Conservation (phyloP, 2,888 invertebrate species). For the Tetragnatha montana region DNA sequence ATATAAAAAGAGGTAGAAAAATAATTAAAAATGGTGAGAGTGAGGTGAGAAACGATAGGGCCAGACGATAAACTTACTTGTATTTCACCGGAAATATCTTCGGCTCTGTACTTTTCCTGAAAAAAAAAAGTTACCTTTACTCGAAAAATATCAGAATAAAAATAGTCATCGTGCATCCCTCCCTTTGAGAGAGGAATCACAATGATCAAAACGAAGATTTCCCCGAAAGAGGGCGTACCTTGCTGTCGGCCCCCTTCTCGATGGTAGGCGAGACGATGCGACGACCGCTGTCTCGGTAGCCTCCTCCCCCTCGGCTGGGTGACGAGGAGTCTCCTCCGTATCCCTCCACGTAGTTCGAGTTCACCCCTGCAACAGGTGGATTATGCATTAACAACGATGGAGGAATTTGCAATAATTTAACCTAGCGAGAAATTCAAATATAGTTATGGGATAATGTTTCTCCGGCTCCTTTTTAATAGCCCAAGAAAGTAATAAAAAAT, state of each 20-base stretch:
- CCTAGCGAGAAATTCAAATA: no score
- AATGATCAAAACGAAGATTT: neutral
- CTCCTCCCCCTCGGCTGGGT: slow-evolving; percentile 32
- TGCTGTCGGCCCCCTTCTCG: slow-evolving; percentile 54
- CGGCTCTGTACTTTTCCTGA: slow-evolving; percentile 69
- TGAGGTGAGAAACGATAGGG: neutral
- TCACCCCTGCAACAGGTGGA: slow-evolving; percentile 29
- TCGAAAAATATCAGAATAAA: neutral
- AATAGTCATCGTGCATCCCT: no score
- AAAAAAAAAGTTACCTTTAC: neutral
- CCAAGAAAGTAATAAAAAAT: no score
- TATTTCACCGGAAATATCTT: slow-evolving; percentile 70
- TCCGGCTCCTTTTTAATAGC: no score
- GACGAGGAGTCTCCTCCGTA: slow-evolving; percentile 28
- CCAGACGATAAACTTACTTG: slow-evolving; percentile 51
- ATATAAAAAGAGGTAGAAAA: no score
- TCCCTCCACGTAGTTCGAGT: slow-evolving; percentile 43
- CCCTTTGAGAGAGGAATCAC: neutral
- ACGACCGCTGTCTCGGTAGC: slow-evolving; percentile 27
- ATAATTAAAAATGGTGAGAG: no score
- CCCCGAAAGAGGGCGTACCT: slow-evolving; percentile 6
- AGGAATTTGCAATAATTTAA: neutral
- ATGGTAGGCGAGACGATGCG: slow-evolving; percentile 55
- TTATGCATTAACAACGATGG: neutral
- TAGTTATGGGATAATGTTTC: no score